Evolutionary conservation across 2,113 vertebrate genomes (phyloP).

Genomic region (crab-eating macaque (Macaca fascicularis)): T2T-MFA8v1.1 NC_088389.1:119561501-119562000

Average conservation of each 20-base stretch:
- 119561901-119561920: not conserved
- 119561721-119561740: not conserved
- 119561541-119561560: no score
- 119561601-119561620: no score
- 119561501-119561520: no score
- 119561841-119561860: not conserved
- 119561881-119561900: not conserved
- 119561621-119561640: not conserved
- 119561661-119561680: not conserved
- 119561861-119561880: not conserved
- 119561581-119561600: no score
- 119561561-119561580: no score
- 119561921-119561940: no score
- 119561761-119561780: not conserved
- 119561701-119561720: not conserved
- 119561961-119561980: not conserved
- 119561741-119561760: not conserved
- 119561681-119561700: not conserved
- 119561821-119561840: not conserved
- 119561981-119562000: fast-evolving
- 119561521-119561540: no score
- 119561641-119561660: not conserved
- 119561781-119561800: not conserved
- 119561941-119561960: not conserved
- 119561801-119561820: not conserved